phyloP scores from a whole-genome alignment of 2,113 vertebrate species.

The Thomomys bottae region DNA sequence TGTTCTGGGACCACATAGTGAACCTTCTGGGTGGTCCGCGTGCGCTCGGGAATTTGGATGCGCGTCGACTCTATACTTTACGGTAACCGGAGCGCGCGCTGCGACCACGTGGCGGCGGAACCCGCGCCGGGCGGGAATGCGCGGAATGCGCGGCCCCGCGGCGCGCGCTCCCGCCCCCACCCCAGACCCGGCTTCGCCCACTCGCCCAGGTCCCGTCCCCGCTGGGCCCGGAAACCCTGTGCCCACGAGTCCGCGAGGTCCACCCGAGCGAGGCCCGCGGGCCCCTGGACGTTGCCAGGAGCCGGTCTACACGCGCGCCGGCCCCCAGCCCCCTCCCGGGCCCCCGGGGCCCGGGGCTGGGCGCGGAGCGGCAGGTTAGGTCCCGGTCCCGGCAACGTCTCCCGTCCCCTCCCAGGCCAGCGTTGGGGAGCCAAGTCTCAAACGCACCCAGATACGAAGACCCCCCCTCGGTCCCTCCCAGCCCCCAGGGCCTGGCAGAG shows the following conservation, averaged over 20 bases:
- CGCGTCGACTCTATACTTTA: slow-evolving; percentile 83
- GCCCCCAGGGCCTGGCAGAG: not conserved
- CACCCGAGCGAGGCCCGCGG: not conserved
- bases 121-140: slow-evolving; percentile 87
- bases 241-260: not conserved
- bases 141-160: slow-evolving; percentile 88
- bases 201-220: slow-evolving; percentile 75
- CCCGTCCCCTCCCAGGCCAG: not conserved
- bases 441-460: too few relatives aligned
- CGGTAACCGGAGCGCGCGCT: slow-evolving; percentile 82
- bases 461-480: too few relatives aligned
- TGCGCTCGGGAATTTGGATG: accelerated
- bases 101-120: slow-evolving; percentile 82
- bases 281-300: not conserved
- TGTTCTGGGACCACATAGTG: accelerated
- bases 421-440: not conserved
- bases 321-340: not conserved
- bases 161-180: slow-evolving; percentile 83
- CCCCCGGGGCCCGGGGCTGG: not conserved
- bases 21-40: not conserved
- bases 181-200: slow-evolving; percentile 39
- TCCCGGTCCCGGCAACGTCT: not conserved
- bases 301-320: not conserved
- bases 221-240: slow-evolving; percentile 2
- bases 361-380: too few relatives aligned